Evolutionary conservation across 2,797 vertebrate species (phyloP).

Genomic region (Cossypha polioptera): DNA sequence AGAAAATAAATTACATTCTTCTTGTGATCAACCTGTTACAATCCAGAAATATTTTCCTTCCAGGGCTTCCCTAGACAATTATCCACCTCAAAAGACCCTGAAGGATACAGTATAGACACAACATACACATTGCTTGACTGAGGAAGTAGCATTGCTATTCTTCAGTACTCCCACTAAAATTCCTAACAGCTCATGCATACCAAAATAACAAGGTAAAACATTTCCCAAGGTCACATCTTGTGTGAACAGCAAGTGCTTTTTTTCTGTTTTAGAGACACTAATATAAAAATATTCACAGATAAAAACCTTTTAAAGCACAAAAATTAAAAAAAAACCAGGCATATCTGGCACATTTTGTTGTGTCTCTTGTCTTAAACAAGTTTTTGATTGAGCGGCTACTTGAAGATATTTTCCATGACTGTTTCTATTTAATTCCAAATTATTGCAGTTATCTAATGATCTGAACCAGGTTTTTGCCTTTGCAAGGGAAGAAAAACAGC

Average conservation of each 20-base stretch:
- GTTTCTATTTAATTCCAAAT: neutral
- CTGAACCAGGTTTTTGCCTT: neutral
- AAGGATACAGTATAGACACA: neutral
- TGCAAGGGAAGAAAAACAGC: neutral
- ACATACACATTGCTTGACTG: neutral
- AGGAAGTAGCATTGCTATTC: neutral
- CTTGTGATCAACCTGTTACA: neutral
- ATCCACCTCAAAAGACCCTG: neutral
- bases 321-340: neutral
- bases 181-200: rapidly evolving
- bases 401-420: neutral
- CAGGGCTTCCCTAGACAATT: neutral
- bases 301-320: neutral
- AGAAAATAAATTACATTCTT: neutral
- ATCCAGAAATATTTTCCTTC: neutral
- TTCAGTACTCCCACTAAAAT: neutral
- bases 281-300: neutral
- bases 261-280: neutral
- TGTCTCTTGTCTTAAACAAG: neutral
- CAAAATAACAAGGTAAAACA: neutral
- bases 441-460: neutral
- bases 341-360: neutral
- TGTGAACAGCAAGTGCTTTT: neutral
- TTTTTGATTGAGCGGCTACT: neutral
- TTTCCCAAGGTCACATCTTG: neutral